Base-by-base conservation (phyloP, 2,113 vertebrate species). In the Australoheros scitulus region DNA sequence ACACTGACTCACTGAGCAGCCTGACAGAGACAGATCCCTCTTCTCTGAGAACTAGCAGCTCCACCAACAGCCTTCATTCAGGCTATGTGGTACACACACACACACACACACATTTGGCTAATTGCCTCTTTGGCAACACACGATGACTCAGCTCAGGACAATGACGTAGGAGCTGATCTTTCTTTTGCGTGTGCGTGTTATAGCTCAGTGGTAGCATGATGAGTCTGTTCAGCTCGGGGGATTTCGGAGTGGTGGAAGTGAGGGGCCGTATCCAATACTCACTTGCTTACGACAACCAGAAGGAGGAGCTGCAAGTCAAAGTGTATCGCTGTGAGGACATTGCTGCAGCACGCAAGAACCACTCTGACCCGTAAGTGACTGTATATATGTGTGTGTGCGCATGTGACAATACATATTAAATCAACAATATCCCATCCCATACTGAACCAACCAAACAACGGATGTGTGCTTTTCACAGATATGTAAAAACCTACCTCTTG, bases 401-500 rank as follows among this genome's bases (percentile, higher is more conserved):
- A 61, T 81, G 61, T 79, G 64, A 64, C 36, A 3, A 29, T 74
- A 24, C n/a, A 55, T 26, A 17, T 14, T 52, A 41, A 83, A 70
- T 36, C 41, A 29, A 22, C 29, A 59, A 13, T 1, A 15, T 60
- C 4, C 32, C 18, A 14, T 43, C 4, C 26, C 41, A 11, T n/a
- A n/a, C 7, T 14, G 29, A 81, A 26, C 70, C 36, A 56, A 26
- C 77, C 5, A 56, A 20, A 13, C 18, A 52, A 34, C 6, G 2
- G 57, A 4, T 79, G 8, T 74, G 14, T 75, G 52, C 75, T 41
- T 14, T 87, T 22, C 52, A 52, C 93, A 99, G 98, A 89, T 99
- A 99, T 63, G 97, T 99, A 59, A 99, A 99, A 93, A 94, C 95
- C 6, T 99, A 99, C 93, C 97, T 99, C 26, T 95, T 99, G 79